Evolutionary conservation across 53 echinoderm and acorn worm species (phyloP).

Genomic region (Holothuria leucospilota): DNA sequence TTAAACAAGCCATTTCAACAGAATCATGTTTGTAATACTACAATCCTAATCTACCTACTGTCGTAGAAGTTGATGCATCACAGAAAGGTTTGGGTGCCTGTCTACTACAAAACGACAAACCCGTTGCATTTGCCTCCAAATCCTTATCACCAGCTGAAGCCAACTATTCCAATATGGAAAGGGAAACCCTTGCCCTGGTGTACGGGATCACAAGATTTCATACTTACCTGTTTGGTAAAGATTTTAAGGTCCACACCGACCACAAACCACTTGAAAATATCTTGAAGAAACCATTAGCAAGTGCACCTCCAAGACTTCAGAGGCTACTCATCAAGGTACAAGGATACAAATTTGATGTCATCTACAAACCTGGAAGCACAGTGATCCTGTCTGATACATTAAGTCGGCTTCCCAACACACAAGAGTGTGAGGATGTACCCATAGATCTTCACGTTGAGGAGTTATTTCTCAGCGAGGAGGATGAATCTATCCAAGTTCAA

Average conservation of each 20-base stretch:
- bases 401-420: constrained; percentile 62
- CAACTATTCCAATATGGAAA: constrained; percentile 78
- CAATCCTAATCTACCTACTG: constrained; percentile 61
- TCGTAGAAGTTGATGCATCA: constrained; percentile 70
- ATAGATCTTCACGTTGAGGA: constrained; percentile 44
- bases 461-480: constrained; percentile 20
- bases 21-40: constrained; percentile 52
- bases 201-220: constrained; percentile 66
- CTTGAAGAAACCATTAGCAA: constrained; percentile 59
- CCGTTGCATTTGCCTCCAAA: constrained; percentile 72
- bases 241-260: constrained; percentile 62
- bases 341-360: constrained; percentile 64
- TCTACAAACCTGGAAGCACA: constrained; percentile 57
- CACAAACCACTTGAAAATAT: constrained; percentile 77
- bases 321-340: constrained; percentile 73
- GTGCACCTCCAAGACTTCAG: constrained; percentile 67
- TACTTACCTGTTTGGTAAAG: constrained; percentile 67
- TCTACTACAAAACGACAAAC: constrained; percentile 51
- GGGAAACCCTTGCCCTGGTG: constrained; percentile 64
- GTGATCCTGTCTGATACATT: constrained; percentile 71
- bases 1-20: constrained; percentile 45
- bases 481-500: neutral
- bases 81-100: too few species aligned
- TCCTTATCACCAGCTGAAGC: constrained; percentile 55
- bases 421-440: constrained; percentile 44